phyloP scores from a whole-genome alignment of 2,113 vertebrate genomes.

The Rhombomys opimus region DNA sequence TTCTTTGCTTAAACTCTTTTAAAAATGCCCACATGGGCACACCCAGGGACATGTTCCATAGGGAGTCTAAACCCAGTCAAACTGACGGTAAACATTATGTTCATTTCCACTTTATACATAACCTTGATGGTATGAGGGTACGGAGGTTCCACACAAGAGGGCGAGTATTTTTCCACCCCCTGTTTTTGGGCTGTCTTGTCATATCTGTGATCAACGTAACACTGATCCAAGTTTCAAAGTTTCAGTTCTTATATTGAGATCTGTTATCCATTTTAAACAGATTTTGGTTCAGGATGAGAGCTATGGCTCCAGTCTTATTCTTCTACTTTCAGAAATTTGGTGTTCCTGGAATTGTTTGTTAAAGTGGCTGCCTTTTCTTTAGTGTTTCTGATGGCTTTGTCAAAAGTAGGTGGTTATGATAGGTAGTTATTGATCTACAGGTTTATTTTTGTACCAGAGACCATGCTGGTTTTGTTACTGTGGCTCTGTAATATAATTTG shows the following conservation, averaged over 20 bases:
- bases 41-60: neutral
- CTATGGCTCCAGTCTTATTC: neutral
- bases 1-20: neutral
- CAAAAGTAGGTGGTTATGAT: neutral
- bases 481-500: neutral
- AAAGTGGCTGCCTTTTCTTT: neutral
- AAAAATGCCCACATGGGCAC: neutral
- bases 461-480: neutral
- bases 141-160: neutral
- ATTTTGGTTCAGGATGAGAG: neutral
- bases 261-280: neutral
- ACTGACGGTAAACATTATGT: neutral
- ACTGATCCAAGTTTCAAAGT: neutral
- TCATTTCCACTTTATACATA: neutral
- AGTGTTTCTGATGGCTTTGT: neutral
- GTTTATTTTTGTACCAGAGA: neutral
- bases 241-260: neutral
- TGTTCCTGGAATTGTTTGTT: neutral
- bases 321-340: neutral
- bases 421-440: neutral
- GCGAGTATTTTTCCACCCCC: neutral
- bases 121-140: neutral
- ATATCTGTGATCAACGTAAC: neutral
- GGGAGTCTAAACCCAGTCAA: neutral
- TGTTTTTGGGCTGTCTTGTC: neutral